Conservation (phyloP, 2,888 invertebrate species). For the Barypeithes pellucidus region DNA sequence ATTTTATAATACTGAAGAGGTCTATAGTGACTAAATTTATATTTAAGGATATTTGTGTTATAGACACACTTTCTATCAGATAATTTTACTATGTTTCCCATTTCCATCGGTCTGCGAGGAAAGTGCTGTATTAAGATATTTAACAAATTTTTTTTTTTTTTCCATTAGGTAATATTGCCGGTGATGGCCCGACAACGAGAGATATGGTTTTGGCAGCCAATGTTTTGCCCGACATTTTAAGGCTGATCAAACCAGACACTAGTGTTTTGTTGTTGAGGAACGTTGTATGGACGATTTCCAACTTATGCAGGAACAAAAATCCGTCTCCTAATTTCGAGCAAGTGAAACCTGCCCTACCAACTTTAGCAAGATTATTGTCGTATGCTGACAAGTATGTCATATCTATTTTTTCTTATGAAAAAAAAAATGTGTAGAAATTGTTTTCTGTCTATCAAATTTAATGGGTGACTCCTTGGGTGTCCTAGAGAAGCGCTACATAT, state of each 20-base stretch:
- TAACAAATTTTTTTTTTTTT: too few species aligned
- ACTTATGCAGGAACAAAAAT: slow-evolving; percentile 95
- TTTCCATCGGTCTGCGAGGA: too few species aligned
- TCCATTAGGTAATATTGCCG: slow-evolving; percentile 92
- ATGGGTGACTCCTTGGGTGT: too few species aligned
- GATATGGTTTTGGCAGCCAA: slow-evolving; percentile 85
- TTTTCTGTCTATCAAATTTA: too few species aligned
- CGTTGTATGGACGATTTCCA: slow-evolving; percentile 94
- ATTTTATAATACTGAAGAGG: slow-evolving; percentile 95
- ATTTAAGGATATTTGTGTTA: too few species aligned
- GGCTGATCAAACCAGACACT: slow-evolving; percentile 78
- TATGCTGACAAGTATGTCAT: slow-evolving; percentile 74
- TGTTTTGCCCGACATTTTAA: slow-evolving; percentile 81
- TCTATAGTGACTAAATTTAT: too few species aligned
- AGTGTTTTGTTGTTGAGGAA: slow-evolving; percentile 81
- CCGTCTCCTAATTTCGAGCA: slow-evolving; percentile 88
- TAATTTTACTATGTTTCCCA: too few species aligned
- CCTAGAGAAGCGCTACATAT: too few species aligned
- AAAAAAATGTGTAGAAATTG: too few species aligned
- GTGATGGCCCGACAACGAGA: slow-evolving; percentile 86
- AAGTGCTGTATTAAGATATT: too few species aligned
- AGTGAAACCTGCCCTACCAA: slow-evolving; percentile 83
- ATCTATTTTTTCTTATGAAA: too few species aligned
- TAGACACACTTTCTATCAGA: too few species aligned
- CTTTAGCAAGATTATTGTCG: slow-evolving; percentile 82